phyloP scores from a whole-genome alignment of 1,140 invertebrate genomes.

The Euwallacea fornicatus region DNA sequence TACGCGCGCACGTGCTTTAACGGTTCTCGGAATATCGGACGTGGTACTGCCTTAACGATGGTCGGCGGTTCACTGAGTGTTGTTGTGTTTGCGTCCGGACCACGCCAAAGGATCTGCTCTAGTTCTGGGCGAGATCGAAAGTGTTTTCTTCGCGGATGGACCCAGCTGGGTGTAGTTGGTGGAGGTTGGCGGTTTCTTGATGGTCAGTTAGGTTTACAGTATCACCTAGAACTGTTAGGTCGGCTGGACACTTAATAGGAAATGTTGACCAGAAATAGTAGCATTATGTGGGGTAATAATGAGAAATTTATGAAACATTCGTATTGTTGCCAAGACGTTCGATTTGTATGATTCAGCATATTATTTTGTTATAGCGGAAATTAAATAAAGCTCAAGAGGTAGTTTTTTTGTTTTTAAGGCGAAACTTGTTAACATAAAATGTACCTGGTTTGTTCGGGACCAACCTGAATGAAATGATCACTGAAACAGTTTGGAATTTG shows the following conservation, averaged over 20 bases:
- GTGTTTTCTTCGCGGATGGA: constrained; percentile 40
- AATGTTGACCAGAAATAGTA: background rate
- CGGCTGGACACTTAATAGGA: constrained; percentile 8
- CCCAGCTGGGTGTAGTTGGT: constrained; percentile 35
- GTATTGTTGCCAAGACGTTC: no score
- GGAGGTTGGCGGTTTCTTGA: constrained; percentile 36
- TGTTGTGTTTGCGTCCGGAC: constrained; percentile 28
- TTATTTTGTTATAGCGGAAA: no score
- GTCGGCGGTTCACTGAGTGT: constrained; percentile 37
- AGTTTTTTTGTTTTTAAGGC: no score
- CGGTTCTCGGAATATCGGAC: constrained; percentile 28
- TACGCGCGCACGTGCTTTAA: constrained; percentile 29
- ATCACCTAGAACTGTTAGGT: constrained; percentile 32
- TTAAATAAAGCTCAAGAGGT: no score
- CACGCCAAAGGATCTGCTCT: constrained; percentile 40
- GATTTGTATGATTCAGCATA: no score
- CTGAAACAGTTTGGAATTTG: no score
- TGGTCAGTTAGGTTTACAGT: constrained; percentile 37
- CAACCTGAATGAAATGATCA: no score
- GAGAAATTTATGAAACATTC: no score
- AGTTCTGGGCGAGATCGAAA: constrained; percentile 41
- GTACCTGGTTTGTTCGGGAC: no score
- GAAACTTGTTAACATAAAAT: no score
- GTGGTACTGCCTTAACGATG: constrained; percentile 36
- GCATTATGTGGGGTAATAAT: background rate